A percentile compares a stretch with the other conserved stretches of the same genome.
These are phyloP conservation scores for Dolichomitus sp. DNA, from an alignment of 2,888 invertebrate species.

Conservation along the genomic window DNA sequence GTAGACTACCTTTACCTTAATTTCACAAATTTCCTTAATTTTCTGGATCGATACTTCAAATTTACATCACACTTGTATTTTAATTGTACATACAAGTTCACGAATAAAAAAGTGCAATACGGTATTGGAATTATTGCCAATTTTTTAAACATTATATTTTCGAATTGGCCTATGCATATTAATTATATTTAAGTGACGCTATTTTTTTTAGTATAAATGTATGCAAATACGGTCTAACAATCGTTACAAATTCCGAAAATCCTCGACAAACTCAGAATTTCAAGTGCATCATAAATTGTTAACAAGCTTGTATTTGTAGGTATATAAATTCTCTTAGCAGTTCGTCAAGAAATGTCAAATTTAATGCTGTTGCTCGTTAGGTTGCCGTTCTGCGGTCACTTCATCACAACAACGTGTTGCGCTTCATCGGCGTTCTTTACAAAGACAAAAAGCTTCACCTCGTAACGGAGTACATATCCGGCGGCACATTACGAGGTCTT, in stretches of 20 bases:
- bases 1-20: too few relatives aligned
- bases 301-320: conserved; percentile 2
- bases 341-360: background rate
- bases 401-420: conserved; percentile 95
- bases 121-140: too few relatives aligned
- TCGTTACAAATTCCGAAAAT: background rate
- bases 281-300: background rate
- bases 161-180: too few relatives aligned
- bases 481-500: conserved; percentile 95
- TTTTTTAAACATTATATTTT: too few relatives aligned
- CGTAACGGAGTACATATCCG: conserved; percentile 97
- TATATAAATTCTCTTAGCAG: background rate
- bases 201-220: background rate
- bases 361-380: conserved; percentile 82
- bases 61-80: too few relatives aligned
- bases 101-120: too few relatives aligned
- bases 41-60: too few relatives aligned
- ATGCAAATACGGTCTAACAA: background rate
- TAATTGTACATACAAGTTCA: too few relatives aligned
- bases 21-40: too few relatives aligned
- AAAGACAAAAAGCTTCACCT: conserved; percentile 96
- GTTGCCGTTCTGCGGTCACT: conserved; percentile 96
- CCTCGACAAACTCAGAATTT: background rate
- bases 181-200: background rate
- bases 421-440: conserved; percentile 97